Evolutionary conservation across 1,140 invertebrate species (phyloP).

Genomic region (Dendrolimus punctatus): DNA sequence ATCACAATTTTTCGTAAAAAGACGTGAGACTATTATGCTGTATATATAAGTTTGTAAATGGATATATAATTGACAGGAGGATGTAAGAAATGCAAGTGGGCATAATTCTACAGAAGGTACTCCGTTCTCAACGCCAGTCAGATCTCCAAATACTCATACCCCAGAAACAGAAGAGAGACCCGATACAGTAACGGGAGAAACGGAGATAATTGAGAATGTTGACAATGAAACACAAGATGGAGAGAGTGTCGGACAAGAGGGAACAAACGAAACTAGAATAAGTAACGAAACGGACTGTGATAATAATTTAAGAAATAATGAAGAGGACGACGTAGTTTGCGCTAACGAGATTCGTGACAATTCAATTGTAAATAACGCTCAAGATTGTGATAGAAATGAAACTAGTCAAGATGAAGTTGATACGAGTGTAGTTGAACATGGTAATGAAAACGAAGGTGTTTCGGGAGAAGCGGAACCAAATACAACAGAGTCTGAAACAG

Average conservation of each 20-base stretch:
- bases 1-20: background rate
- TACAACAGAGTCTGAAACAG: conserved; percentile 3
- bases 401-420: conserved; percentile 40
- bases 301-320: conserved; percentile 57
- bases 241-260: conserved; percentile 6
- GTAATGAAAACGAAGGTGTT: conserved; percentile 13
- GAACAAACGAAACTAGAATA: conserved; percentile 25
- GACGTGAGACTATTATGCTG: conserved; percentile 4
- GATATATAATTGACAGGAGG: conserved; percentile 49
- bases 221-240: no score
- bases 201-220: no score
- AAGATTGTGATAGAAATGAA: background rate
- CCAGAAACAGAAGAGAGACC: no score
- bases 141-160: conserved; percentile 26
- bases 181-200: no score
- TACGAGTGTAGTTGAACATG: conserved; percentile 7
- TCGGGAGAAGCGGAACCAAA: conserved; percentile 4
- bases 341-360: conserved; percentile 28
- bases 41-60: conserved; percentile 26
- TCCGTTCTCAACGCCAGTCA: conserved; percentile 42
- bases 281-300: conserved; percentile 60
- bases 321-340: conserved; percentile 53
- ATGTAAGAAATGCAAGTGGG: conserved; percentile 49
- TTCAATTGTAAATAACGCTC: conserved; percentile 13
- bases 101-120: conserved; percentile 43